A percentile compares a stretch with the other conserved stretches of the same genome.
phyloP scores from a whole-genome alignment of 2,113 vertebrate species.

The Corydoras sp. region DNA sequence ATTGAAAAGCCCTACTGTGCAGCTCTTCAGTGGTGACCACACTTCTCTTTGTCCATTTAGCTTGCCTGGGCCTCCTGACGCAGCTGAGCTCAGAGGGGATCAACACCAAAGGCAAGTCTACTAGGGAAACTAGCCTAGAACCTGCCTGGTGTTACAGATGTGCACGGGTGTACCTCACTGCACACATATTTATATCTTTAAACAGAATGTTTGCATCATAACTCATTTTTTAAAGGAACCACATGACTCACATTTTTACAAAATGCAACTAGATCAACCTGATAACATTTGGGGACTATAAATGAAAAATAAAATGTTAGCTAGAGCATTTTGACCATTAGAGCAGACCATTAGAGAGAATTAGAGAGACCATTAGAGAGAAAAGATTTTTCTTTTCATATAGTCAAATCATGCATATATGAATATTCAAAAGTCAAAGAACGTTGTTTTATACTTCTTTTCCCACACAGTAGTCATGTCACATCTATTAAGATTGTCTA shows the following conservation, averaged over 20 bases:
- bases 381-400: too few relatives aligned
- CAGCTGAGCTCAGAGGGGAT: constrained; percentile 25
- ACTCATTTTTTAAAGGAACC: not conserved
- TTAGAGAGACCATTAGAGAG: too few relatives aligned
- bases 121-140: constrained; percentile 22
- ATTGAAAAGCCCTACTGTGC: constrained; percentile 16
- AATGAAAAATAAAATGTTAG: too few relatives aligned
- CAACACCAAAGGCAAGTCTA: constrained; percentile 31
- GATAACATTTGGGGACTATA: not conserved
- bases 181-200: constrained; percentile 20
- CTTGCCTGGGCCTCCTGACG: constrained; percentile 27
- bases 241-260: not conserved
- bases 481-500: too few relatives aligned
- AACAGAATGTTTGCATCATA: not conserved
- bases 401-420: too few relatives aligned
- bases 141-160: constrained; percentile 36
- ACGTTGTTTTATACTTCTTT: too few relatives aligned
- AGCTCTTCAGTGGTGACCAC: constrained; percentile 30
- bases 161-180: constrained; percentile 19
- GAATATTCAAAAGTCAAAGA: too few relatives aligned
- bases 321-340: too few relatives aligned
- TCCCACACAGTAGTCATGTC: too few relatives aligned
- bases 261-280: not conserved
- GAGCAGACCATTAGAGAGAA: too few relatives aligned
- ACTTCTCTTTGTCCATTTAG: constrained; percentile 24